Base-by-base conservation (phyloP, 2,888 invertebrate genomes). In the Ormia ochracea region DNA sequence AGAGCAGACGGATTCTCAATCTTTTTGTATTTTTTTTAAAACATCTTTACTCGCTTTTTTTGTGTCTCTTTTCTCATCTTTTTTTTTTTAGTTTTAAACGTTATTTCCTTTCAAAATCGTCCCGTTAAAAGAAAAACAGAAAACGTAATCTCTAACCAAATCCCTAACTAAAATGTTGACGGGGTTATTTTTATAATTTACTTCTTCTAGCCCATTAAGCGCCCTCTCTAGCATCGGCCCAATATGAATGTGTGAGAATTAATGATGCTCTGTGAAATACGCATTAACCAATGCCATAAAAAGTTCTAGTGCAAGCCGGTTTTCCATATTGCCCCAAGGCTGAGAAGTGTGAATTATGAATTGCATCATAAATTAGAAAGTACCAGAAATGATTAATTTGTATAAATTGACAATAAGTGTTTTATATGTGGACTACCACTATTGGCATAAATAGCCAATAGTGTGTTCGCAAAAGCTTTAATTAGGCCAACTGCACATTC, bases 261-360 rank as follows among this genome's bases (percentile, higher is more conserved):
- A 80, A 80, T 80, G 79, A 61, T 70, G 36, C 59, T 79, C 45
- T 70, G 58, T 59, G 31, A 74, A 70, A 74, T 69, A 59, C 70
- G 36, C 31, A 52, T 61, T 54, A 48, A 58, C 65, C 38, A 58
- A 58, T 17, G 21, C 12, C 14, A 2, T 26, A 68, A n/a, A n/a
- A 80, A 72, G 72, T 63, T 76, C 79, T 76, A 76, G 75, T 50
- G 65, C 75, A 80, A 31, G 9, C 31, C 7, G 4, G 19, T 52
- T 31, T 45, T 45, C 23, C 21, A 5, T 23, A 23, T 2, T 50
- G 17, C 48, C 3, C 9, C n/a, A n/a, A 14, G 1, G 31, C 4
- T n/a, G 17, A 41, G 9, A 31, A 52, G 26, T 36, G 28, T 23
- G 19, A 41, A 52, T 58, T 59, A 31, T 33, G 10, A 17, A 45